Conservation (phyloP, 2,113 vertebrate genomes). For the Rhinopomastus cyanomelas region DNA sequence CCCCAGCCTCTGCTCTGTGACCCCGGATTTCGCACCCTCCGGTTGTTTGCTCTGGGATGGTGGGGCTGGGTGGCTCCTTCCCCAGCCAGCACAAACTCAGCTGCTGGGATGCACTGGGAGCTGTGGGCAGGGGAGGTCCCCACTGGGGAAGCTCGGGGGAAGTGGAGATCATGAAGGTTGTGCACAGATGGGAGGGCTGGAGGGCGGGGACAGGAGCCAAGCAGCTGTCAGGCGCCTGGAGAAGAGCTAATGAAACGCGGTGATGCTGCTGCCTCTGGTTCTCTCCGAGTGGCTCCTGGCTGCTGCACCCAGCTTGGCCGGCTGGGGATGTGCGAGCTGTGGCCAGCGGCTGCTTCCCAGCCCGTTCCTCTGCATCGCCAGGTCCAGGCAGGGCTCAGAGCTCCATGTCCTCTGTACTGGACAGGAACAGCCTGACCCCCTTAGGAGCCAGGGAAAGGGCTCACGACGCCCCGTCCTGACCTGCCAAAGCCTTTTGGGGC, state of each 20-base stretch:
- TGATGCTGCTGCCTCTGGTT: background rate
- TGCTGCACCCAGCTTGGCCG: background rate
- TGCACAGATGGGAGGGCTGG: slow-evolving; percentile 3
- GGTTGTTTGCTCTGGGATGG: background rate
- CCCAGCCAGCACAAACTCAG: background rate
- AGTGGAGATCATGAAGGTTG: background rate
- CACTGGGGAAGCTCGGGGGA: background rate
- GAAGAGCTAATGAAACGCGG: background rate
- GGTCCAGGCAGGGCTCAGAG: background rate
- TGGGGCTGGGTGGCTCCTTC: background rate
- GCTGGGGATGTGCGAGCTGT: background rate
- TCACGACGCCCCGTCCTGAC: background rate
- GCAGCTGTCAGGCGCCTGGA: background rate
- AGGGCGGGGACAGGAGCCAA: slow-evolving; percentile 7
- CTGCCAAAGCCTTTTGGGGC: background rate
- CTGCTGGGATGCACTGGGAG: background rate
- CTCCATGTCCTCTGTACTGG: background rate
- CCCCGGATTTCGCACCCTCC: fast-evolving
- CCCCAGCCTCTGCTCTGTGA: background rate
- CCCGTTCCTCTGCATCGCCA: too few relatives aligned
- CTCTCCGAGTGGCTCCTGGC: background rate
- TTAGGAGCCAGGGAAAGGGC: background rate
- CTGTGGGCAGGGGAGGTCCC: background rate
- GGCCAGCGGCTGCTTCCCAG: background rate
- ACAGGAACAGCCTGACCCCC: background rate